Evolutionary conservation across 2,888 invertebrate genomes (phyloP).

Genomic region (Agriopis leucophaearia): DNA sequence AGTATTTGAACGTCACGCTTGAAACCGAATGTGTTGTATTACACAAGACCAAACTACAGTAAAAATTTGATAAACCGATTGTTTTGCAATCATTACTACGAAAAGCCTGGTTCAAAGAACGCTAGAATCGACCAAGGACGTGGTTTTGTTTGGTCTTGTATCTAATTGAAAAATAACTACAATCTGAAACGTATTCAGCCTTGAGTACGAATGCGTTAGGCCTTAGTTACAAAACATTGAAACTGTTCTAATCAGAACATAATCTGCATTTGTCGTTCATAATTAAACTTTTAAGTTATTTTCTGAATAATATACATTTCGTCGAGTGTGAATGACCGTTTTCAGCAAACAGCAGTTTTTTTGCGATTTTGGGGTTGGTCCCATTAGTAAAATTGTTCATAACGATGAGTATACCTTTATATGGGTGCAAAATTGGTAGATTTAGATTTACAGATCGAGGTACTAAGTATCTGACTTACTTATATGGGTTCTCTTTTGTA

Average conservation of each 20-base stretch:
- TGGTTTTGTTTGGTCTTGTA: conserved; percentile 24
- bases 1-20: conserved; percentile 19
- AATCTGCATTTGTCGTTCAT: neutral
- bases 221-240: conserved; percentile 8
- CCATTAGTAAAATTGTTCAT: no score
- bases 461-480: no score
- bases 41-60: conserved; percentile 23
- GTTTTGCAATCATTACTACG: conserved; percentile 30
- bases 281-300: neutral
- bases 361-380: no score
- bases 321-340: no score
- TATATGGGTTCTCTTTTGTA: no score
- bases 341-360: no score
- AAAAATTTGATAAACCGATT: conserved; percentile 27
- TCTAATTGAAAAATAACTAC: conserved; percentile 30
- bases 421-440: no score
- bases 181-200: conserved; percentile 18
- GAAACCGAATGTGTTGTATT: conserved; percentile 19
- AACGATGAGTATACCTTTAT: no score
- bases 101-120: conserved; percentile 25
- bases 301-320: no score
- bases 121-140: conserved; percentile 46
- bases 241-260: conserved; percentile 4
- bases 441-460: no score
- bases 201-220: conserved; percentile 19